Base-by-base conservation (phyloP, 1,140 invertebrate species). In the Meteorus sp. region DNA sequence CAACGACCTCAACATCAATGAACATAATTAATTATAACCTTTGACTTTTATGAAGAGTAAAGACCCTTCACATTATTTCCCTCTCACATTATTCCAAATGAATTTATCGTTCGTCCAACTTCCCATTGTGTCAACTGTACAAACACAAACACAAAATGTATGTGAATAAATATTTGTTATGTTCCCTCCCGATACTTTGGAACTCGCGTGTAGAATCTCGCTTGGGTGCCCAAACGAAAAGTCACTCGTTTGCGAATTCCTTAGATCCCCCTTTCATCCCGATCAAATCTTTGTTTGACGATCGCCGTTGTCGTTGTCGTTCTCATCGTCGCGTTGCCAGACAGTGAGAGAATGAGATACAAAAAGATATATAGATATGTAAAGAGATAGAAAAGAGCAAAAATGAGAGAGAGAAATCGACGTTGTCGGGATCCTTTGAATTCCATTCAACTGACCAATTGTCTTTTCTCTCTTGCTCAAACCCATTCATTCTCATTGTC, bases 281-380 rank as follows among this genome's bases (percentile, higher is more conserved):
- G 50, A 62, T 62, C 61, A 41, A 52, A 62, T 62, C 61, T 59
- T 62, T 62, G 56, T 62, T 62, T 62, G 56, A 62, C 56, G 61
- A 62, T 56, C 54, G n/a, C 27, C 43, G 35, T 15, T n/a, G 17
- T 53, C 54, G 50, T 31, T 45, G 41, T 57, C 44, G 33, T 50
- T 50, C 37, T 44, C 19, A 17, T 35, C 11, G 60, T 45, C 35
- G 39, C 20, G 23, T 20, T 41, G 22, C 45, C 31, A 37, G 6
- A 29, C 41, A 47, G 19, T 19, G 41, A 15, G 15, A n/a, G n/a
- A n/a, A n/a, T n/a, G n/a, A n/a, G n/a, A n/a, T n/a, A n/a, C n/a
- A n/a, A n/a, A n/a, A n/a, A n/a, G n/a, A n/a, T n/a, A n/a, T n/a
- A n/a, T n/a, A n/a, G 17, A 37, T 22, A 41, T 19, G 19, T 43